A percentile compares a stretch with the other conserved stretches of the same genome.
Conservation (phyloP, 1,140 invertebrate genomes). For the Ceratosolen solmsi region DNA sequence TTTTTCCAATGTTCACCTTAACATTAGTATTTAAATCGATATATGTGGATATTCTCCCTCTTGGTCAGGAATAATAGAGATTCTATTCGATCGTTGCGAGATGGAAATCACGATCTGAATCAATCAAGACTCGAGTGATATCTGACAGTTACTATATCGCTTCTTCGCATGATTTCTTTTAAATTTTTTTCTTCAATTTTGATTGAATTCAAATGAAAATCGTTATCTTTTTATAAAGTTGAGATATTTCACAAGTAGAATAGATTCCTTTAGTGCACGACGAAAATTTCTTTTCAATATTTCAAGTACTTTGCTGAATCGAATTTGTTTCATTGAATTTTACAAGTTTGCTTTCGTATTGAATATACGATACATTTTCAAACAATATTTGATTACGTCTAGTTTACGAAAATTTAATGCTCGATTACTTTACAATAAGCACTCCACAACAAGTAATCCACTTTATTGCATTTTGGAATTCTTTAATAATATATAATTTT, state of each 20-base stretch:
- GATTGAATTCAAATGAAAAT: constrained; percentile 34
- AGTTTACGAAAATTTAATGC: no score
- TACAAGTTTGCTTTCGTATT: not conserved
- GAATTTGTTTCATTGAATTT: not conserved
- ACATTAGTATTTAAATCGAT: constrained; percentile 41
- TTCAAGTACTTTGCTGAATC: constrained; percentile 16
- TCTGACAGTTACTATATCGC: constrained; percentile 23
- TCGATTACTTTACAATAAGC: no score
- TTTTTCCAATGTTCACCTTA: constrained; percentile 27
- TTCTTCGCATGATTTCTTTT: not conserved
- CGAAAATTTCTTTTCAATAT: constrained; percentile 17
- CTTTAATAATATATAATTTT: no score
- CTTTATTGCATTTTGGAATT: no score
- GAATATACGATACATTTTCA: no score
- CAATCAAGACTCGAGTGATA: constrained; percentile 35
- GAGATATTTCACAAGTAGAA: not conserved
- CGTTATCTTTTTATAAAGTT: constrained; percentile 19
- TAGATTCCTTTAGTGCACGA: not conserved
- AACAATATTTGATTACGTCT: no score
- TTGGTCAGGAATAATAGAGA: constrained; percentile 32
- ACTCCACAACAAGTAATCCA: no score
- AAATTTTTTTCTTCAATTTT: constrained; percentile 21
- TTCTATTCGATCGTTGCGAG: not conserved
- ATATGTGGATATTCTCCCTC: constrained; percentile 4
- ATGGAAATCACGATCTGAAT: constrained; percentile 28